phyloP scores from a whole-genome alignment of 1,140 invertebrate species.

The Pseudomyrmex concolor region DNA sequence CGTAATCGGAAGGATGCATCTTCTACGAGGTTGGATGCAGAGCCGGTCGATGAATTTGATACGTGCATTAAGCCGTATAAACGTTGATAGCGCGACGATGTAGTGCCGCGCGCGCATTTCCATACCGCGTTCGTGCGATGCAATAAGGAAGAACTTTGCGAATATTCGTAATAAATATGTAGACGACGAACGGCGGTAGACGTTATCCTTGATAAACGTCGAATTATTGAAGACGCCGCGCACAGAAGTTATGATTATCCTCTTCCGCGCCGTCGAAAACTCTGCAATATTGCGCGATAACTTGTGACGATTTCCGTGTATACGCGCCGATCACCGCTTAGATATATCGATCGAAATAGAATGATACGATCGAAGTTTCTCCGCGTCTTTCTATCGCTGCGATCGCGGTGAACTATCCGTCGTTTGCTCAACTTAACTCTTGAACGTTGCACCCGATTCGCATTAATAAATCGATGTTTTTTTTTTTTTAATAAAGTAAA shows the following conservation, averaged over 20 bases:
- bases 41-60: conserved; percentile 67
- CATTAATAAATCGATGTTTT: not conserved
- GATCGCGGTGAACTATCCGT: conserved; percentile 9
- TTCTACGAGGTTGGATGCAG: conserved; percentile 53
- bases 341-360: conserved; percentile 46
- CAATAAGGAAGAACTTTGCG: conserved; percentile 52
- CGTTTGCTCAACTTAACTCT: conserved; percentile 3
- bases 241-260: conserved; percentile 60
- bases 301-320: conserved; percentile 21
- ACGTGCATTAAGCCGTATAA: conserved; percentile 71
- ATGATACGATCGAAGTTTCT: conserved; percentile 35
- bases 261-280: conserved; percentile 36
- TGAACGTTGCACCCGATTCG: not conserved
- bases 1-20: conserved; percentile 6
- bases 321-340: conserved; percentile 19
- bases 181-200: conserved; percentile 53
- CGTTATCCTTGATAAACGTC: conserved; percentile 57
- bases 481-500: conserved; percentile 13
- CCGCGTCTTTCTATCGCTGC: not conserved
- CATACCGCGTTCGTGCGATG: conserved; percentile 55
- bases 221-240: conserved; percentile 49
- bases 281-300: conserved; percentile 52
- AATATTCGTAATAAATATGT: conserved; percentile 62
- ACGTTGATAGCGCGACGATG: conserved; percentile 63
- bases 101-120: conserved; percentile 42